These are phyloP conservation scores for Tolmerus cingulatus DNA, from an alignment of 2,888 invertebrate genomes.

Conservation along the genomic window DNA sequence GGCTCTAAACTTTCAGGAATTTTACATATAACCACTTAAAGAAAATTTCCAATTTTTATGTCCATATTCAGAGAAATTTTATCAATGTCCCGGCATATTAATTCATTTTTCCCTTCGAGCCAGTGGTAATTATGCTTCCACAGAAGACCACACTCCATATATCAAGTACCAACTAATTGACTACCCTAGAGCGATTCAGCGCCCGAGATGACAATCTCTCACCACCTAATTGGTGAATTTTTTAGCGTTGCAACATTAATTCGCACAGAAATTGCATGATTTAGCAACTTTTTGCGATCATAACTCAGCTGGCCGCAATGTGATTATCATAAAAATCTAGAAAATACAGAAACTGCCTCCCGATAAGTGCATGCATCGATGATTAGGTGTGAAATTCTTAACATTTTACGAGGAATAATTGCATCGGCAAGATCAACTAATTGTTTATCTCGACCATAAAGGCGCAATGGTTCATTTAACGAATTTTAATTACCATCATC, in stretches of 20 bases:
- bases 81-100: background rate
- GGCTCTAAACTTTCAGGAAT: background rate
- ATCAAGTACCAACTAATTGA: background rate
- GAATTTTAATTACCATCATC: slow-evolving; percentile 29
- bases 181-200: background rate
- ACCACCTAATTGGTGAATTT: background rate
- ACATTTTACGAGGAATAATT: slow-evolving; percentile 23
- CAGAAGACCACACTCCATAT: background rate
- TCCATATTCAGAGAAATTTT: background rate
- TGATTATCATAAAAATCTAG: background rate
- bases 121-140: background rate
- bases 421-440: background rate
- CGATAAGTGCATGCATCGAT: background rate
- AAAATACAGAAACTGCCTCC: background rate
- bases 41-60: background rate
- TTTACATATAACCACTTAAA: background rate
- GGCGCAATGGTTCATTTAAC: slow-evolving; percentile 11
- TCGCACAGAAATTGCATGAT: background rate
- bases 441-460: slow-evolving; percentile 17
- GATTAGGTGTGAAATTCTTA: slow-evolving; percentile 12
- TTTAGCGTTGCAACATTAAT: background rate
- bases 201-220: background rate
- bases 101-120: background rate
- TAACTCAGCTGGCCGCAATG: background rate
- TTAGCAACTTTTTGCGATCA: background rate